Conservation (phyloP, 2,797 vertebrate species). For the Molossus molossus region DNA sequence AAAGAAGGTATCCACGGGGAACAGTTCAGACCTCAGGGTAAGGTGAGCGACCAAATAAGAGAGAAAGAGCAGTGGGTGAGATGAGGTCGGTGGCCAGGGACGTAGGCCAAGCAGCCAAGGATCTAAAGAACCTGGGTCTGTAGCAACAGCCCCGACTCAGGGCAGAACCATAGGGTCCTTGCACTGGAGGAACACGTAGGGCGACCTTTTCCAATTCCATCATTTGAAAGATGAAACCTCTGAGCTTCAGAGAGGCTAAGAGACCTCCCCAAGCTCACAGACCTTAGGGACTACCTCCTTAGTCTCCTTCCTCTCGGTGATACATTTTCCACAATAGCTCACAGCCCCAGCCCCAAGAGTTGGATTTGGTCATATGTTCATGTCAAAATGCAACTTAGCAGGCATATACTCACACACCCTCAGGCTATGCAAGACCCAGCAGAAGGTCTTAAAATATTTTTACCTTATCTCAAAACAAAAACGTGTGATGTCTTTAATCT, state of each 20-base stretch:
- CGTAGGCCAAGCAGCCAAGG: not conserved
- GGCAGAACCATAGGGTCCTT: not conserved
- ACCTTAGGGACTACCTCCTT: not conserved
- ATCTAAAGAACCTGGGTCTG: not conserved
- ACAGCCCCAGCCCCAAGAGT: not conserved
- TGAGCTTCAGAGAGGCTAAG: not conserved
- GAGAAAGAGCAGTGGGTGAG: not conserved
- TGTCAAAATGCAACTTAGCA: not conserved
- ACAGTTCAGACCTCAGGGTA: not conserved
- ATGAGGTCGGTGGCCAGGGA: not conserved
- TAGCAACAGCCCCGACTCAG: not conserved
- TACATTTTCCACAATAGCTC: slow-evolving; percentile 15
- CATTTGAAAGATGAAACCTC: slow-evolving; percentile 17
- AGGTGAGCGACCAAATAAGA: not conserved
- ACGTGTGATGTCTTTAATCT: not conserved
- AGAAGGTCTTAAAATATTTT: not conserved
- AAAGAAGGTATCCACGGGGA: not conserved
- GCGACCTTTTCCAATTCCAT: not conserved
- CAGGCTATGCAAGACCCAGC: not conserved
- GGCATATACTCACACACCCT: not conserved
- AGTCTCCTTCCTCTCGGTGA: not conserved
- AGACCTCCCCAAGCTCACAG: not conserved
- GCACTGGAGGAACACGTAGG: not conserved
- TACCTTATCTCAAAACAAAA: not conserved
- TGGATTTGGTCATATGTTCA: not conserved